These are phyloP conservation scores for Eumacrocentrus americanus DNA, from an alignment of 2,888 invertebrate genomes.

Conservation along the genomic window DNA sequence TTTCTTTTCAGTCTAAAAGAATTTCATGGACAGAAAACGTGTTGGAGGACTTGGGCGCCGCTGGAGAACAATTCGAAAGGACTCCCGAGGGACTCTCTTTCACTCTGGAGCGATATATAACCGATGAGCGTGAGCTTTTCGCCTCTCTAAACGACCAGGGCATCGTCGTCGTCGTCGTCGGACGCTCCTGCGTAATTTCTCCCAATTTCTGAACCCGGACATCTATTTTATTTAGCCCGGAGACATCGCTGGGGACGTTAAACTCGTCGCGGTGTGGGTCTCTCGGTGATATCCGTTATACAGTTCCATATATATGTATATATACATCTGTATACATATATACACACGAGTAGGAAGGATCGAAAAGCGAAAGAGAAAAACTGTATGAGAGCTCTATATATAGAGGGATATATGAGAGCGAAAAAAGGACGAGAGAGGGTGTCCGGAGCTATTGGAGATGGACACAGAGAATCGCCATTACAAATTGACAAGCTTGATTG, in stretches of 20 bases:
- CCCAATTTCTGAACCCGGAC: conserved; percentile 56
- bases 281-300: conserved; percentile 42
- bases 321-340: too few species aligned
- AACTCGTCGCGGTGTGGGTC: conserved; percentile 40
- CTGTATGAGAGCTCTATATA: conserved; percentile 24
- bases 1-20: conserved; percentile 3
- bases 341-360: conserved; percentile 16
- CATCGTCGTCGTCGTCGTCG: conserved; percentile 5
- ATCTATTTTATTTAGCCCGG: conserved; percentile 60
- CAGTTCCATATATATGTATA: conserved; percentile 18
- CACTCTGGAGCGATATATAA: not conserved
- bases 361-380: conserved; percentile 17
- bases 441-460: conserved; percentile 55
- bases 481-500: conserved; percentile 66
- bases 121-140: not conserved
- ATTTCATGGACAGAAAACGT: conserved; percentile 20
- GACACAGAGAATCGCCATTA: conserved; percentile 64
- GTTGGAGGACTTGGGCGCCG: conserved; percentile 17
- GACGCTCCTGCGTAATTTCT: conserved; percentile 53
- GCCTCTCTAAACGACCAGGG: conserved; percentile 16
- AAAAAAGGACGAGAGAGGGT: conserved; percentile 34
- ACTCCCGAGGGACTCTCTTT: conserved; percentile 34
- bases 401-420: conserved; percentile 26
- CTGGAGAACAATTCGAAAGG: conserved; percentile 37
- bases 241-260: conserved; percentile 49